Conservation (phyloP, 2,888 invertebrate species). For the Agelastica alni region DNA sequence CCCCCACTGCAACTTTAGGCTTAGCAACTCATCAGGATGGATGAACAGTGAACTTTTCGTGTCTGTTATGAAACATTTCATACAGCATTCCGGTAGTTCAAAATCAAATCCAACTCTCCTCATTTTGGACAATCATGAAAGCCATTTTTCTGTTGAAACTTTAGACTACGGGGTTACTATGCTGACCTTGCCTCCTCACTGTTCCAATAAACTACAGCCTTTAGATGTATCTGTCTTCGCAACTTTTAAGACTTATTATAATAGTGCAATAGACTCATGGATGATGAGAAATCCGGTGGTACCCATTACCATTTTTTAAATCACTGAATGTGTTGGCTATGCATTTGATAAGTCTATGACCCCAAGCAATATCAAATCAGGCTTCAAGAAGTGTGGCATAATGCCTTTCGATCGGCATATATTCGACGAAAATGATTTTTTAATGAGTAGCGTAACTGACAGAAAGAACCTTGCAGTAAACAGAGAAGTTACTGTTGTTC, state of each 20-base stretch:
- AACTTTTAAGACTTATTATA: constrained; percentile 41
- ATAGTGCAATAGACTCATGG: constrained; percentile 45
- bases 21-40: neutral
- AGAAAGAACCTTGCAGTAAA: neutral
- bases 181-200: constrained; percentile 52
- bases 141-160: too few species aligned
- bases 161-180: constrained; percentile 51
- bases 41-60: constrained; percentile 2
- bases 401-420: neutral
- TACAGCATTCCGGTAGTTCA: neutral
- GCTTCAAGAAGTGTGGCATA: neutral
- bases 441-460: too few species aligned
- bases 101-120: neutral
- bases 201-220: constrained; percentile 51
- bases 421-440: neutral
- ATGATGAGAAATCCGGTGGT: constrained; percentile 33
- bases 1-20: neutral
- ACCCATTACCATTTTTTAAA: constrained; percentile 4
- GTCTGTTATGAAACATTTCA: neutral
- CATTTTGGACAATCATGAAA: constrained; percentile 8
- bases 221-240: constrained; percentile 35
- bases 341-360: neutral
- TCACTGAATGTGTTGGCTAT: neutral
- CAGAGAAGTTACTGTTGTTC: too few species aligned
- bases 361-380: neutral